These are phyloP conservation scores for Nanger granti DNA, from an alignment of 2,113 vertebrate genomes.

Conservation along the genomic window DNA sequence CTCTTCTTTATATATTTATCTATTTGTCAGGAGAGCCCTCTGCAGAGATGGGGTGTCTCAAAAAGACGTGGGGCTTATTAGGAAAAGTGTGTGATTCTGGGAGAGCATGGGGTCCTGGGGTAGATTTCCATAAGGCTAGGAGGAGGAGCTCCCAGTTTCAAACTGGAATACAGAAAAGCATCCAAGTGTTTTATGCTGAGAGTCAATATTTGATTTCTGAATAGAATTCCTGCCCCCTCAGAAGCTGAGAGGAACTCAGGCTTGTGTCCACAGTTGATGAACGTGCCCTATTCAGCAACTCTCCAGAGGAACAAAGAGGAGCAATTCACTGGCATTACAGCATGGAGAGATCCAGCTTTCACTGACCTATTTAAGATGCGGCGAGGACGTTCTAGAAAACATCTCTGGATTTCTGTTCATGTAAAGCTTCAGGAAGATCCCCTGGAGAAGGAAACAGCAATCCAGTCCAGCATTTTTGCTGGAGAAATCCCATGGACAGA, in stretches of 20 bases:
- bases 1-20: no score
- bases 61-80: background rate
- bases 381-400: slow-evolving; percentile 19
- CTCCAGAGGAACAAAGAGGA: slow-evolving; percentile 52
- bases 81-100: background rate
- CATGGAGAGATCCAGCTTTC: slow-evolving; percentile 19
- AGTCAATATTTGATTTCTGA: slow-evolving; percentile 65
- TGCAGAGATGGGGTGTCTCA: background rate
- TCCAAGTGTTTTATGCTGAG: slow-evolving; percentile 41
- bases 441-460: background rate
- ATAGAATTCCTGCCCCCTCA: slow-evolving; percentile 51
- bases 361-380: slow-evolving; percentile 56
- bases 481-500: background rate
- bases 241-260: slow-evolving; percentile 42
- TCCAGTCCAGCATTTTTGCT: background rate
- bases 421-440: background rate
- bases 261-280: slow-evolving; percentile 36
- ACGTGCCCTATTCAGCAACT: slow-evolving; percentile 53
- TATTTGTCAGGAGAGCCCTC: background rate
- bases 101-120: background rate
- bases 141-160: background rate
- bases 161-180: slow-evolving; percentile 8
- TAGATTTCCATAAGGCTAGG: background rate
- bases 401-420: slow-evolving; percentile 28
- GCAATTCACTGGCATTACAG: slow-evolving; percentile 40